A percentile compares a stretch with the other conserved stretches of the same genome.
phyloP scores from a whole-genome alignment of 1,140 invertebrate genomes.

The Pectinophora gossypiella region DNA sequence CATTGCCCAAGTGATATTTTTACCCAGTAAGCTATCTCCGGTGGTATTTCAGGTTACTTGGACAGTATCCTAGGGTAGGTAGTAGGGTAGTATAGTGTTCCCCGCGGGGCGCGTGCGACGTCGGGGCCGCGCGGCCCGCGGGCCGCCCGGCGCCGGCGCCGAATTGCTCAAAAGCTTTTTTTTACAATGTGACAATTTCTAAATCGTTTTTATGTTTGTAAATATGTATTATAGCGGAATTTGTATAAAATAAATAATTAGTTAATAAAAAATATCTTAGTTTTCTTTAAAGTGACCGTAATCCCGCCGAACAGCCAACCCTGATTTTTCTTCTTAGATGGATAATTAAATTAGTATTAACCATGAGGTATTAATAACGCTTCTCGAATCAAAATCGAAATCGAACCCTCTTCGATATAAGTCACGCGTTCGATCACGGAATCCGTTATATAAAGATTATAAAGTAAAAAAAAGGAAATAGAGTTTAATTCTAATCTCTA shows the following conservation, averaged over 20 bases:
- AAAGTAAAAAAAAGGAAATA: too few relatives aligned
- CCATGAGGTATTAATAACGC: too few relatives aligned
- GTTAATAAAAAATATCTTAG: slow-evolving; percentile 31
- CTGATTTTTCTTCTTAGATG: too few relatives aligned
- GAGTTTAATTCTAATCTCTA: too few relatives aligned
- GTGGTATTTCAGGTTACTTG: not conserved
- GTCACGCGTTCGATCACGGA: too few relatives aligned
- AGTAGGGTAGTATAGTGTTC: not conserved
- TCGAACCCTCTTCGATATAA: too few relatives aligned
- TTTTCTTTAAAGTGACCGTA: too few relatives aligned
- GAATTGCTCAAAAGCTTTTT: slow-evolving; percentile 64
- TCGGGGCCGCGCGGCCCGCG: slow-evolving; percentile 8
- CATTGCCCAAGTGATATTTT: not conserved
- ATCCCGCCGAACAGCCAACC: too few relatives aligned
- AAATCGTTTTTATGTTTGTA: slow-evolving; percentile 73
- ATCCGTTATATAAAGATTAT: too few relatives aligned
- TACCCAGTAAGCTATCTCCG: not conserved
- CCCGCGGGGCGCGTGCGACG: not conserved
- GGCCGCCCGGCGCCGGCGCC: slow-evolving; percentile 24
- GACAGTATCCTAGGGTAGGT: slow-evolving; percentile 2
- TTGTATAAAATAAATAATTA: slow-evolving; percentile 66
- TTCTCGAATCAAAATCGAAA: too few relatives aligned
- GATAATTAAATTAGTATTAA: too few relatives aligned
- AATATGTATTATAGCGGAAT: slow-evolving; percentile 75
- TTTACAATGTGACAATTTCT: slow-evolving; percentile 59